These are phyloP conservation scores for Ginglymostoma cirratum DNA, from an alignment of 2,113 vertebrate species.

Conservation along the genomic window DNA sequence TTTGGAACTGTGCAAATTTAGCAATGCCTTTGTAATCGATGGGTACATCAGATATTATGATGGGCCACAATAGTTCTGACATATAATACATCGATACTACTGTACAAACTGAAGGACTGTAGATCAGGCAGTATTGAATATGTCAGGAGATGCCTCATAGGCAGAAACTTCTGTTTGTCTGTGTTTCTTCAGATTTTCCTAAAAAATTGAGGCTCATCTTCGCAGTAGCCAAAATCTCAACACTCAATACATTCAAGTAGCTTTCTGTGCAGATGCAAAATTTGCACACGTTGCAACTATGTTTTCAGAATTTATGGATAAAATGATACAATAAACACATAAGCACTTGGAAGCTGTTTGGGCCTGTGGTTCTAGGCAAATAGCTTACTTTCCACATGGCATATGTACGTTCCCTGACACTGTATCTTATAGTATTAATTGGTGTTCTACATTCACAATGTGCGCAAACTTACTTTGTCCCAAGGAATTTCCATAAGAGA, in stretches of 20 bases:
- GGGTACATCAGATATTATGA: background rate
- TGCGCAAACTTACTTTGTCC: background rate
- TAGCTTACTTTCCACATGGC: no score
- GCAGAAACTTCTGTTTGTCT: background rate
- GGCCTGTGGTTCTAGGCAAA: background rate
- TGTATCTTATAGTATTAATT: background rate
- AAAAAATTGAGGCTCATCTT: background rate
- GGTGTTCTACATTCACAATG: background rate
- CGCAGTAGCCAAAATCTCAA: background rate
- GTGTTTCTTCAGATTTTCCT: background rate
- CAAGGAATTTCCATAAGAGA: background rate
- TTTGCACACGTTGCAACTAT: background rate
- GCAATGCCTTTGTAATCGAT: background rate
- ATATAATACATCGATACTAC: background rate
- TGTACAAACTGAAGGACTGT: background rate
- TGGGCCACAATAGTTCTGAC: no score
- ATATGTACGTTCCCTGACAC: background rate
- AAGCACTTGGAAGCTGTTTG: background rate
- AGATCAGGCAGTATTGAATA: background rate
- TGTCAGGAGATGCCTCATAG: background rate
- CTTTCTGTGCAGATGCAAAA: background rate
- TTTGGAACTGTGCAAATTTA: background rate
- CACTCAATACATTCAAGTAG: background rate
- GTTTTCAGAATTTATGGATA: background rate
- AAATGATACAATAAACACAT: no score